Evolutionary conservation across 2,888 invertebrate species (phyloP), one percentile per base, ranked within the genome.

Genomic region (Rugalucina vietnamica): DNA sequence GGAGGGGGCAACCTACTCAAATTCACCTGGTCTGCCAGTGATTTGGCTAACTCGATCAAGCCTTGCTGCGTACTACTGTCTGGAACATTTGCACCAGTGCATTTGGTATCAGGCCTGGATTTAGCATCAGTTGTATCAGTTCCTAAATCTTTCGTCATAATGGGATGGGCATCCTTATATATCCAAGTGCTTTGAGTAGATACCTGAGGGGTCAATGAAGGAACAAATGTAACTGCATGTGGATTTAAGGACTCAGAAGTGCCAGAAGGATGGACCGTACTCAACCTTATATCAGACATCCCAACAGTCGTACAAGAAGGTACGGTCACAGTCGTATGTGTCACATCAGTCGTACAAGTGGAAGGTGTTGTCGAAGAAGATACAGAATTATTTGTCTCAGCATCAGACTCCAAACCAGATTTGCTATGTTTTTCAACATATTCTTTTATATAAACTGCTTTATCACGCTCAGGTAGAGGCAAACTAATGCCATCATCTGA

Each of bases 1-100:
- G 83, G 80, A 18, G 71, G 43, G 18, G 88, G 88, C 21, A 86
- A 34, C 0, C 83, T 27, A 43, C 65, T 82, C 24, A 86, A 43
- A 43, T 21, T 65, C 5, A 69, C 36, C 29, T 69, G 69, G 3
- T 69, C 34, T 69, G 69, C 69, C 5, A 69, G 69, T 21, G 12
- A 34, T 27, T 27, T 69, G 5, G 69, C 69, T 21, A 69, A 21
- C 18, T 69, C 69, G 4, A 69, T 10, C 14, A 69, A 36, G 36
- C 69, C 29, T 36, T 69, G 69, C 29, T 69, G 29, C 29, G 69
- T n/a, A 54, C 54, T 54, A 8, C 3, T 54, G 54, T 8, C 3
- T 18, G 54, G n/a, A 21, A 54, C 54, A 54, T 54, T 54, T 54
- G 8, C 10, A 43, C 43, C 43, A n/a, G n/a, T n/a, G n/a, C n/a